Evolutionary conservation across 2,888 invertebrate genomes (phyloP).

Genomic region (Thecophora atra): DNA sequence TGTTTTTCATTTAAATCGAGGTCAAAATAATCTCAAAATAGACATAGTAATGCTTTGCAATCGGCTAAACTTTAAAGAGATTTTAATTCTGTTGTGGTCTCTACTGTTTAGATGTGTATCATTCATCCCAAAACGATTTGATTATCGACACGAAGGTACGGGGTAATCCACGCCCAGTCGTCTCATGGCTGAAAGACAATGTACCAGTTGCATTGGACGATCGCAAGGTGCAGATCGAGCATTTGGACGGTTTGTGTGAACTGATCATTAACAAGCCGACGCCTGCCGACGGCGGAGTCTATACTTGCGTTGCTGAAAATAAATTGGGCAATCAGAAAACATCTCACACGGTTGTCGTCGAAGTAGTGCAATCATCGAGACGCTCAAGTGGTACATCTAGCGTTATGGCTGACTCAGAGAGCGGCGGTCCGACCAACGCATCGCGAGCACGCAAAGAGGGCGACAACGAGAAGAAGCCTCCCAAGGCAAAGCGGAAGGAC

Average conservation of each 20-base stretch:
- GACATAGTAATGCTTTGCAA: slow-evolving; percentile 39
- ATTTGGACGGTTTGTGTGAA: slow-evolving; percentile 80
- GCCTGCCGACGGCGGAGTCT: slow-evolving; percentile 69
- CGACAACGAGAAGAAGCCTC: slow-evolving; percentile 44
- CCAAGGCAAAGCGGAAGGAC: slow-evolving; percentile 54
- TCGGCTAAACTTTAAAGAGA: slow-evolving; percentile 46
- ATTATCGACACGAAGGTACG: slow-evolving; percentile 82
- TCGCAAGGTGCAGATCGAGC: slow-evolving; percentile 73
- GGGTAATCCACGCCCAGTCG: slow-evolving; percentile 76
- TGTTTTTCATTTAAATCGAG: slow-evolving; percentile 49
- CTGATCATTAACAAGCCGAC: slow-evolving; percentile 76
- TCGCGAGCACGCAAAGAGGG: slow-evolving; percentile 33
- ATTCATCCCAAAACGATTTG: slow-evolving; percentile 77
- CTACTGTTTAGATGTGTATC: slow-evolving; percentile 77
- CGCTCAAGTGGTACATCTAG: slow-evolving; percentile 59
- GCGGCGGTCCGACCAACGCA: slow-evolving; percentile 44
- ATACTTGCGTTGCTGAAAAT: slow-evolving; percentile 73
- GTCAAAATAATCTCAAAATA: slow-evolving; percentile 57
- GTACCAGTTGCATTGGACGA: slow-evolving; percentile 69
- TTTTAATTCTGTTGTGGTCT: slow-evolving; percentile 40
- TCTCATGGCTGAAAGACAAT: slow-evolving; percentile 81
- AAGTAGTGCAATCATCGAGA: slow-evolving; percentile 59
- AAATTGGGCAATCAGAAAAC: slow-evolving; percentile 78
- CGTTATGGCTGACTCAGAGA: slow-evolving; percentile 55
- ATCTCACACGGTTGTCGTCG: slow-evolving; percentile 72